These are phyloP conservation scores for Paracyclopina nana DNA, from an alignment of 1,140 invertebrate genomes.

Conservation along the genomic window DNA sequence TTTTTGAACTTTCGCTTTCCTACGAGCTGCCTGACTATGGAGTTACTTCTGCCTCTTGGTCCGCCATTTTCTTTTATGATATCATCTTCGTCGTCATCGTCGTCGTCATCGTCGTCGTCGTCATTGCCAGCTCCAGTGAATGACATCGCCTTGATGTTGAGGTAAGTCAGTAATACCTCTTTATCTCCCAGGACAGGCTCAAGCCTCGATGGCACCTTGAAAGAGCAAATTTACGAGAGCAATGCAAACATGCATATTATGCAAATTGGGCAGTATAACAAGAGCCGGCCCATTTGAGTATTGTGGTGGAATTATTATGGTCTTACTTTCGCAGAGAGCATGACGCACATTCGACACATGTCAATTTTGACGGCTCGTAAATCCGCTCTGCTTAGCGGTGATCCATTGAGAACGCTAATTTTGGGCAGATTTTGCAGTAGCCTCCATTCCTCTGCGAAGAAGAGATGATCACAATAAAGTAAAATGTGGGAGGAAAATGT, in stretches of 20 bases:
- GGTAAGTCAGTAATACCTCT: conserved; percentile 90
- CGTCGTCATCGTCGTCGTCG: not conserved
- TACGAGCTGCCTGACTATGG: not conserved
- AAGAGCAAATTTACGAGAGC: not conserved
- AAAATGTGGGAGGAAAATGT: not conserved
- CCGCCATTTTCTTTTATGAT: not conserved
- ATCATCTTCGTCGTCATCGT: not conserved
- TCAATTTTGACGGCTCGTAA: conserved; percentile 95
- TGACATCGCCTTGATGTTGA: conserved; percentile 99
- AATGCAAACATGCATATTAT: not conserved
- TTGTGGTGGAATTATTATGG: not conserved
- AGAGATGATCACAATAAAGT: not conserved
- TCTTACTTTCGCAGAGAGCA: conserved; percentile 64
- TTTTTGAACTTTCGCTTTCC: not conserved
- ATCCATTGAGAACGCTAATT: conserved; percentile 93
- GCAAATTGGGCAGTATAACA: not conserved
- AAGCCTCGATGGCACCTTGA: conserved; percentile 74
- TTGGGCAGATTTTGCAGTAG: conserved; percentile 97
- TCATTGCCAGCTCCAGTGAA: conserved; percentile 42
- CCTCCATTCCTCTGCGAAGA: conserved; percentile 67
- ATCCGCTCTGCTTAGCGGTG: conserved; percentile 90
- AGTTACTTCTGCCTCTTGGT: too few relatives aligned
- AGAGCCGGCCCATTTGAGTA: too few relatives aligned
- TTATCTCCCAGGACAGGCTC: conserved; percentile 97
- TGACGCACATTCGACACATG: conserved; percentile 97